These are phyloP conservation scores for Apodemus speciosus DNA, from an alignment of 2,113 vertebrate genomes.

Conservation along the genomic window DNA sequence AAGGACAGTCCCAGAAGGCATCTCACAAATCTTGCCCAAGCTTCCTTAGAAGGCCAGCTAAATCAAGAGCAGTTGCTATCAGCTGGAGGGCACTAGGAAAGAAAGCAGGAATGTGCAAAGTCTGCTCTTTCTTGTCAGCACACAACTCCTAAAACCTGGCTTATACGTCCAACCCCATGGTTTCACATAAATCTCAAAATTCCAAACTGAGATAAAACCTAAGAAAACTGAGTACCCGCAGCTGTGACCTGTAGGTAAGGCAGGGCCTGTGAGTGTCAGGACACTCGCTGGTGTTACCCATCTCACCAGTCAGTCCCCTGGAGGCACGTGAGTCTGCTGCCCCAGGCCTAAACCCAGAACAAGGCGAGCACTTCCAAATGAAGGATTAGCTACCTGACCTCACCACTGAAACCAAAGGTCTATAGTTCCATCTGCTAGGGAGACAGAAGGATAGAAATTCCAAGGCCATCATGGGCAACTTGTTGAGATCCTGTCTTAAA, in stretches of 20 bases:
- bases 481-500: neutral
- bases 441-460: neutral
- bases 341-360: neutral
- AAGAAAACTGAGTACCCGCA: neutral
- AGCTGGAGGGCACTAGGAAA: neutral
- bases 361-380: neutral
- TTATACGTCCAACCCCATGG: neutral
- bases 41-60: neutral
- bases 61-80: neutral
- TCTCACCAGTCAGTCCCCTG: neutral
- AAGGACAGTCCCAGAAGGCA: neutral
- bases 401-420: neutral
- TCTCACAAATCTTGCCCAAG: neutral
- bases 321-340: neutral
- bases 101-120: neutral
- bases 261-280: neutral
- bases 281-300: neutral
- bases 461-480: neutral
- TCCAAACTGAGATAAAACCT: neutral
- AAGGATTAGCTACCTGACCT: neutral
- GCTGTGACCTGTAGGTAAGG: neutral
- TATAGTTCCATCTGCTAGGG: neutral
- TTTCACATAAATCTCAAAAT: neutral
- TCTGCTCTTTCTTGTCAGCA: neutral
- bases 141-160: neutral